A percentile compares a stretch with the other conserved stretches of the same genome.
Evolutionary conservation across 2,888 invertebrate genomes (phyloP).

Genomic region (Cylindroiulus punctatus): DNA sequence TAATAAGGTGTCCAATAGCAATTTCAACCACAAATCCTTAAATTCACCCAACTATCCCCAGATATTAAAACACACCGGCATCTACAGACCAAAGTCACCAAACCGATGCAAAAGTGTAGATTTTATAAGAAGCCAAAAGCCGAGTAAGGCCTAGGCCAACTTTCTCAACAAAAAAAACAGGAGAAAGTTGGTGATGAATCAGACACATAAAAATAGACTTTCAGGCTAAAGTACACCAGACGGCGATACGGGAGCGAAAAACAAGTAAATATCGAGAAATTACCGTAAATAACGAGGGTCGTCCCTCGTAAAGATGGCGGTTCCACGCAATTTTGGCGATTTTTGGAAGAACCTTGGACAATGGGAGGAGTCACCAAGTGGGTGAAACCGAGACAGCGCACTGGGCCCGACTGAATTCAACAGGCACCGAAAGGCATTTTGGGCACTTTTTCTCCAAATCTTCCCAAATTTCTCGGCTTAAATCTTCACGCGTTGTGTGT

Average conservation of each 20-base stretch:
- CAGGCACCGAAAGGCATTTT: neutral
- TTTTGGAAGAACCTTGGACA: conserved; percentile 1
- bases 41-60: too few species aligned
- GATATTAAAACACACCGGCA: too few species aligned
- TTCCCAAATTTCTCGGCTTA: neutral
- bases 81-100: too few species aligned
- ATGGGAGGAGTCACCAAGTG: neutral
- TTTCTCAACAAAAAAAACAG: neutral
- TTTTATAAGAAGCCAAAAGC: neutral
- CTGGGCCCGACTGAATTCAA: neutral
- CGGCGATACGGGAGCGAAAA: conserved; percentile 14
- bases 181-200: neutral
- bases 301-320: conserved; percentile 55
- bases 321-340: conserved; percentile 56
- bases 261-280: conserved; percentile 40
- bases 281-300: conserved; percentile 56
- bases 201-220: conserved; percentile 28
- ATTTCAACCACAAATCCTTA: too few species aligned
- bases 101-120: neutral
- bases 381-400: neutral
- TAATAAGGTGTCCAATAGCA: too few species aligned
- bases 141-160: neutral
- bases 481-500: neutral
- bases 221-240: neutral
- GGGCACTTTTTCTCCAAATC: neutral